Base-by-base conservation (phyloP, 2,888 invertebrate genomes). In the Leucozona laternaria region DNA sequence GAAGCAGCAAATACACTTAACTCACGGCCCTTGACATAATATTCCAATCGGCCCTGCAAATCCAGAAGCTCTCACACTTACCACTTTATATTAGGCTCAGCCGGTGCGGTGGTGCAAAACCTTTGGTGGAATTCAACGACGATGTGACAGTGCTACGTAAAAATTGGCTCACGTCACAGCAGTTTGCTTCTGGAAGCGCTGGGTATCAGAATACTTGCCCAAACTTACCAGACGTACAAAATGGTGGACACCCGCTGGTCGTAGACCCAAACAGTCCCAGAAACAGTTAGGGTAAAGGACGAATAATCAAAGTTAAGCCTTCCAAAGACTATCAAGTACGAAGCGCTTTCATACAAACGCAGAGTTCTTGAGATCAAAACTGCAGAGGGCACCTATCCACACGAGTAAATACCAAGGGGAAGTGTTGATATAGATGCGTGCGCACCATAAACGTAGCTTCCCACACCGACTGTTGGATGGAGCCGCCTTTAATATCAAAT, bases 171-270 rank as follows among this genome's bases (percentile, higher is more conserved):
- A 40, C 4, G 15, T 60, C 60, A 25, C 40, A 60, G 20, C 60
- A 60, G 60, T 60, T 60, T 37, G 58, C 37, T 58, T 37, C 58
- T 58, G 37, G 58, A 60, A 60, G 60, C 60, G 60, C 60, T 60
- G 60, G 40, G 40, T 60, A 40, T 8, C 60, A 25, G 60, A 60
- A 60, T 60, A 60, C 40, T 13, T 60, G 11, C 60, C 60, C 2
- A 58, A 37, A 0, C 58, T 58, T 20, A 58, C 60, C 37, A 40
- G 22, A 40, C 60, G 40, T 15, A 10, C 40, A 2, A 60, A 60
- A 25, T 60, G 60, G 60, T 40, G 40, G 25, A 60, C 60, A 7
- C 22, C 60, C 15, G 13, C 4, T 60, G 7, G 22, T 60, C 15
- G 22, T 58, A 1, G 58, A 58, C 7, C 20, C 58, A 37, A 58